Percentiles rank a stretch among this genome's conserved stretches.
Evolutionary conservation across 2,797 vertebrate genomes (phyloP).

Genomic region (Hippocampus kuda): DNA sequence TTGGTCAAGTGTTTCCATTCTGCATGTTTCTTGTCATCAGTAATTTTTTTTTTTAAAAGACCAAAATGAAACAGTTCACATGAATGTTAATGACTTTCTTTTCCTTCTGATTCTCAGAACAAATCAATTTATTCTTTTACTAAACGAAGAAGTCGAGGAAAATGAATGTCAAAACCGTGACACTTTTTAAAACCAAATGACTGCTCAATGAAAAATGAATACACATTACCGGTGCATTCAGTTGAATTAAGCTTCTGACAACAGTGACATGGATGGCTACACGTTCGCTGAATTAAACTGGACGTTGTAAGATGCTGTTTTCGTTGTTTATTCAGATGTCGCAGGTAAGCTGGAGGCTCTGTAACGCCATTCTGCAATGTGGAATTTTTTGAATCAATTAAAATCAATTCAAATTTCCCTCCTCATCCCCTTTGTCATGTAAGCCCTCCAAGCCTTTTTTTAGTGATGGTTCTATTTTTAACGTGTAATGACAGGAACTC

Average conservation of each 20-base stretch:
- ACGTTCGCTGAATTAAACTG: too few species aligned
- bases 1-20: neutral
- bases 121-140: neutral
- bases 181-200: too few species aligned
- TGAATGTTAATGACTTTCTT: neutral
- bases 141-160: neutral
- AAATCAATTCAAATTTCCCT: neutral
- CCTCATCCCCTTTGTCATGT: neutral
- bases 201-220: too few species aligned
- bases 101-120: neutral
- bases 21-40: neutral
- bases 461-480: conserved; percentile 20
- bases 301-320: neutral
- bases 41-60: neutral
- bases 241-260: too few species aligned
- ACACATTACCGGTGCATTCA: too few species aligned
- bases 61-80: neutral
- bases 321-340: neutral
- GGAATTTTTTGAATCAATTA: neutral
- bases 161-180: too few species aligned
- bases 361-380: neutral
- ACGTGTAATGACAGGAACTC: conserved; percentile 26
- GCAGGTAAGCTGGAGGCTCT: neutral
- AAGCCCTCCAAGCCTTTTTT: conserved; percentile 6
- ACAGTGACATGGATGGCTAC: neutral